Conservation (phyloP, 2,113 vertebrate genomes). For the Esox niger region DNA sequence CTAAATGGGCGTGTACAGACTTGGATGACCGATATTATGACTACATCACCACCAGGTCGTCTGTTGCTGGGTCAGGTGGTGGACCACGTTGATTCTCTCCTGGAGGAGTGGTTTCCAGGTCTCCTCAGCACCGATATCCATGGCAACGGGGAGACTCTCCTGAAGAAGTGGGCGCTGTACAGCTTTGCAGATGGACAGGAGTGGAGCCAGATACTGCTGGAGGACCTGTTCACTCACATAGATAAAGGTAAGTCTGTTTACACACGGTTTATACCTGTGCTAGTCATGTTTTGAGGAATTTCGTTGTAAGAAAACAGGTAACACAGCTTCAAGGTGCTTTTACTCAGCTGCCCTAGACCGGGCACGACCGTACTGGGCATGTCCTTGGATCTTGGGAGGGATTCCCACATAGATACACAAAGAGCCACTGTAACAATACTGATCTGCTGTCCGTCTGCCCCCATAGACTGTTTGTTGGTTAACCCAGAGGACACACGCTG, state of each 20-base stretch:
- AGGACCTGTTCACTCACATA: conserved; percentile 83
- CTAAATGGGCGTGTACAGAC: too few relatives aligned
- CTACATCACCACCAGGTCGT: conserved; percentile 71
- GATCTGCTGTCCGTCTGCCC: neutral
- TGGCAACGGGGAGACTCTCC: conserved; percentile 86
- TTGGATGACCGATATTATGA: too few relatives aligned
- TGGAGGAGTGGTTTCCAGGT: conserved; percentile 97
- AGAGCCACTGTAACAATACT: too few relatives aligned
- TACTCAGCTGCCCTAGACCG: too few relatives aligned
- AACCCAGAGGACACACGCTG: conserved; percentile 77
- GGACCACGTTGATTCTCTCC: conserved; percentile 93
- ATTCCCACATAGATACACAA: too few relatives aligned
- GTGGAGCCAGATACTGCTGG: conserved; percentile 83
- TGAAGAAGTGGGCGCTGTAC: conserved; percentile 94
- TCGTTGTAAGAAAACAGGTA: too few relatives aligned
- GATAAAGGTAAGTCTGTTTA: conserved; percentile 73
- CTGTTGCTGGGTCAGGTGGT: conserved; percentile 92
- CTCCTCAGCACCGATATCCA: conserved; percentile 89
- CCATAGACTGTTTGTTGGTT: conserved; percentile 81
- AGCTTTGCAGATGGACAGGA: conserved; percentile 88
- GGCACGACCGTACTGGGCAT: too few relatives aligned
- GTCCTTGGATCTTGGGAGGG: too few relatives aligned
- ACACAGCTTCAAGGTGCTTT: too few relatives aligned
- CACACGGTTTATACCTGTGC: neutral
- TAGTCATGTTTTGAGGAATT: neutral